Evolutionary conservation across 2,797 vertebrate species (phyloP).

Genomic region (Tiaroga cobitis): DNA sequence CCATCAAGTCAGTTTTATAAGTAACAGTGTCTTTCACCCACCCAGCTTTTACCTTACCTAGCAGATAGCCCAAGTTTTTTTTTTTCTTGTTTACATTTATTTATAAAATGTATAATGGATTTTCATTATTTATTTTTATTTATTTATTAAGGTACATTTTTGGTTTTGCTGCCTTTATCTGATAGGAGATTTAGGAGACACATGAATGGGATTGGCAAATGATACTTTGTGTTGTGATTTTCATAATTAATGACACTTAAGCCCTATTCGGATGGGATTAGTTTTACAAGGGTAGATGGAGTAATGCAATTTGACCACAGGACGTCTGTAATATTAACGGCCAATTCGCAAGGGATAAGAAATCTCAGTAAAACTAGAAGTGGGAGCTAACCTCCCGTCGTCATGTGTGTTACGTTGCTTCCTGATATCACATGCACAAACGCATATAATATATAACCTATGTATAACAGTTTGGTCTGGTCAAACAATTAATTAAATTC

Average conservation of each 20-base stretch:
- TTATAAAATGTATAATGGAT: background rate
- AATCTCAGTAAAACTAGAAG: too few relatives aligned
- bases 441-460: too few relatives aligned
- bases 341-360: too few relatives aligned
- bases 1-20: slow-evolving; percentile 19
- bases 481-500: too few relatives aligned
- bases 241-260: slow-evolving; percentile 68
- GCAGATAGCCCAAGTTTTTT: slow-evolving; percentile 23
- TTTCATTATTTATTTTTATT: slow-evolving; percentile 12
- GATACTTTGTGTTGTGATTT: slow-evolving; percentile 39
- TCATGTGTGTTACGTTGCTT: too few relatives aligned
- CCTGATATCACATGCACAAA: too few relatives aligned
- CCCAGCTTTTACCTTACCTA: background rate
- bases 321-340: too few relatives aligned
- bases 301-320: too few relatives aligned
- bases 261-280: too few relatives aligned
- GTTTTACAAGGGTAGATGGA: too few relatives aligned
- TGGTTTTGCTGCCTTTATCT: background rate
- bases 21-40: background rate
- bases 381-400: too few relatives aligned
- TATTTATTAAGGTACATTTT: background rate
- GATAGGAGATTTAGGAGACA: background rate
- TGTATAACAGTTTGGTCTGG: too few relatives aligned
- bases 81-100: slow-evolving; percentile 6
- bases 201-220: background rate